These are phyloP conservation scores for Ascidia mentula DNA, from an alignment of 23 tunicate species.

Conservation along the genomic window DNA sequence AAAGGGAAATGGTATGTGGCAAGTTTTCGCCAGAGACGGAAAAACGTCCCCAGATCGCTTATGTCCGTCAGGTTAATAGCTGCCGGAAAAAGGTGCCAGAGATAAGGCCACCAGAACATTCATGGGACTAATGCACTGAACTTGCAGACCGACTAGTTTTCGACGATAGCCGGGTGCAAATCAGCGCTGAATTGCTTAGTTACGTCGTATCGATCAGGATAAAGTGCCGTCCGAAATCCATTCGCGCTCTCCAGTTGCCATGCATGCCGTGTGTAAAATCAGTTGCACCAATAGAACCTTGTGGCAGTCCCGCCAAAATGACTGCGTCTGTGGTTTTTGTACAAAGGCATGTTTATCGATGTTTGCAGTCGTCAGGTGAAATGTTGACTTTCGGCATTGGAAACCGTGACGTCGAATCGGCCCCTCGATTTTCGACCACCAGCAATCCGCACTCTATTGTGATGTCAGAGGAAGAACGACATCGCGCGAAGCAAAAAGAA, in stretches of 20 bases:
- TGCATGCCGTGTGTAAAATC: neutral
- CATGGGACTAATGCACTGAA: neutral
- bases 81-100: neutral
- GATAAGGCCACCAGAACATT: neutral
- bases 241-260: neutral
- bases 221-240: neutral
- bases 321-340: neutral
- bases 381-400: neutral
- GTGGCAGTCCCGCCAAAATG: conserved; percentile 8
- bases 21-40: neutral
- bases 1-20: neutral
- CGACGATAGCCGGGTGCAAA: neutral
- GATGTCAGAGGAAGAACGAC: neutral
- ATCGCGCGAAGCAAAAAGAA: neutral
- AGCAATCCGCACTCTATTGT: conserved; percentile 1
- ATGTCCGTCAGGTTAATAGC: neutral
- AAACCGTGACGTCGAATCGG: neutral
- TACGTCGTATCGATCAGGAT: neutral
- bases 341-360: neutral
- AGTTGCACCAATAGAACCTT: neutral
- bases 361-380: neutral
- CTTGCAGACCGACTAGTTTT: neutral
- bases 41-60: conserved; percentile 3
- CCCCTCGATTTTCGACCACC: neutral
- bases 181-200: neutral